A percentile compares a stretch with the other conserved stretches of the same genome.
phyloP scores from a whole-genome alignment of 2,888 invertebrate species.

The Chloroclysta siterata region DNA sequence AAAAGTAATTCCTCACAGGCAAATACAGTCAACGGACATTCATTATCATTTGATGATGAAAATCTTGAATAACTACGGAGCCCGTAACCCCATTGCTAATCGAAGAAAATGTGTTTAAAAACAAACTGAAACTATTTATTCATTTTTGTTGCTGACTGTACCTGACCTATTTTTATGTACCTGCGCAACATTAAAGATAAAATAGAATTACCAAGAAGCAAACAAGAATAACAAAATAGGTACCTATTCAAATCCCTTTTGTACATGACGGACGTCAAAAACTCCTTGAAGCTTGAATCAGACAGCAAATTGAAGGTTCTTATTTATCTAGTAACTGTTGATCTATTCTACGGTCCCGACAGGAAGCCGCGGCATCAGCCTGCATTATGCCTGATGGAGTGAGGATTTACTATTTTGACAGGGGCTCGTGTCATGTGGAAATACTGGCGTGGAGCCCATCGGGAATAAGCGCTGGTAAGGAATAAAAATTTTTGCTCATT shows the following conservation, averaged over 20 bases:
- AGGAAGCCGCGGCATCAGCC: constrained; percentile 9
- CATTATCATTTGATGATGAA: too few species aligned
- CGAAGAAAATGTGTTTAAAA: too few species aligned
- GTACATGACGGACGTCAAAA: background rate
- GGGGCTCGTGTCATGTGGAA: constrained; percentile 10
- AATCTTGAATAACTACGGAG: too few species aligned
- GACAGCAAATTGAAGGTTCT: background rate
- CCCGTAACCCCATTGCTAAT: too few species aligned
- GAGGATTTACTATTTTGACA: constrained; percentile 20
- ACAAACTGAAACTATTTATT: too few species aligned
- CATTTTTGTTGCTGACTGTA: too few species aligned
- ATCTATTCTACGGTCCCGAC: constrained; percentile 14
- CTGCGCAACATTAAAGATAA: too few species aligned
- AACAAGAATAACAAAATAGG: background rate
- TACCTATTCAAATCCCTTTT: background rate
- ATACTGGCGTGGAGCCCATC: background rate
- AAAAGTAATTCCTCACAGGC: background rate
- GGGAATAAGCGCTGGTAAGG: background rate
- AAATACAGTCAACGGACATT: too few species aligned
- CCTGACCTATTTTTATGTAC: too few species aligned
- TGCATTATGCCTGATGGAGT: constrained; percentile 17
- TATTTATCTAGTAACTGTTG: background rate
- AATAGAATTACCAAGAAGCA: background rate
- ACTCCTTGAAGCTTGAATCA: background rate
- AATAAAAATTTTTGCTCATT: background rate